Percentiles rank a stretch among this genome's conserved stretches.
Evolutionary conservation across 2,888 invertebrate genomes (phyloP).

Genomic region (Rhodophaea formosa): DNA sequence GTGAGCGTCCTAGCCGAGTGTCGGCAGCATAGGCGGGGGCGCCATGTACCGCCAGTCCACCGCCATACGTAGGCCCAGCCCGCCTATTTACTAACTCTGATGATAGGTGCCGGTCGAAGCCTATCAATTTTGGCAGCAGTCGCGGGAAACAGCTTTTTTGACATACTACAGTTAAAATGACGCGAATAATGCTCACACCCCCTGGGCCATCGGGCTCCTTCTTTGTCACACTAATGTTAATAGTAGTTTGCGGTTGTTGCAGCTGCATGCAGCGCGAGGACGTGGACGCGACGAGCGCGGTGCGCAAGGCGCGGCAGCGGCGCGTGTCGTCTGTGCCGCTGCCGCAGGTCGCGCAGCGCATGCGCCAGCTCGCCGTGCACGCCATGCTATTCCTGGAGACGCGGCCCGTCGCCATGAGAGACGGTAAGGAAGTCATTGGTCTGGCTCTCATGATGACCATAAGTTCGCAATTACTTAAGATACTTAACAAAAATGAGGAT

Average conservation of each 20-base stretch:
- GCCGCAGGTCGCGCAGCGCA: constrained; percentile 58
- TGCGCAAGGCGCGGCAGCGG: constrained; percentile 60
- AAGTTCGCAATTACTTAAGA: no score
- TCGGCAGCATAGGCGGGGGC: constrained; percentile 22
- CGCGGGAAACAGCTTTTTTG: no score
- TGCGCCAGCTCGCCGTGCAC: constrained; percentile 82
- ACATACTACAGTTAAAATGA: no score
- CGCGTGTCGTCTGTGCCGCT: constrained; percentile 64
- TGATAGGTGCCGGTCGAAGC: no score
- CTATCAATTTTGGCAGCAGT: no score
- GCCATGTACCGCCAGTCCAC: constrained; percentile 25
- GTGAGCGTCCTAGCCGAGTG: constrained; percentile 17
- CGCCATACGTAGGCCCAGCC: constrained; percentile 43
- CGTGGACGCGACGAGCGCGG: constrained; percentile 45
- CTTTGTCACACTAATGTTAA: not conserved
- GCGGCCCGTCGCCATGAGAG: constrained; percentile 62
- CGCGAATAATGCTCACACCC: no score
- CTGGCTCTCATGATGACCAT: no score
- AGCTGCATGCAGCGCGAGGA: constrained; percentile 19
- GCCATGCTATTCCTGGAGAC: constrained; percentile 84
- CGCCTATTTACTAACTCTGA: no score
- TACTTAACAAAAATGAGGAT: no score
- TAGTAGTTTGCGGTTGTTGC: not conserved
- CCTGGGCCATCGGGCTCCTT: no score
- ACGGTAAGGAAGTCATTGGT: no score